These are phyloP conservation scores for Cryptotis parvus DNA, from an alignment of 2,113 vertebrate genomes.

Conservation along the genomic window DNA sequence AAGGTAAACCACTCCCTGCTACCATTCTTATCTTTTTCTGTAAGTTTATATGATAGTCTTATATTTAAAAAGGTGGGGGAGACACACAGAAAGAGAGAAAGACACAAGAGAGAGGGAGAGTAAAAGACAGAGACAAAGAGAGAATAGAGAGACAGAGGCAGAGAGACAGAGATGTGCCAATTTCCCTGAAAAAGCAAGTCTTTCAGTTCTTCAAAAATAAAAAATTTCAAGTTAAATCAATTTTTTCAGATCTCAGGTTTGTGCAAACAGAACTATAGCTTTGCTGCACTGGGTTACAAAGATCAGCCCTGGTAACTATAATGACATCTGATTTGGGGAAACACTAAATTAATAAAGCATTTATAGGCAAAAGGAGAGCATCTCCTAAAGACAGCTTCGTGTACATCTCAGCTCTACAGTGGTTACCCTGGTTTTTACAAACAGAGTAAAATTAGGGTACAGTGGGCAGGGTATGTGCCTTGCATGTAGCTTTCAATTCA, in stretches of 20 bases:
- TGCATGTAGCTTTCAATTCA: no score
- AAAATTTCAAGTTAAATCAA: constrained; percentile 35
- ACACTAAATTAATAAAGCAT: not conserved
- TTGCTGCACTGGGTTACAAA: constrained; percentile 18
- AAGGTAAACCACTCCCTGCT: no score
- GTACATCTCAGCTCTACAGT: not conserved
- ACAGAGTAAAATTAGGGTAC: not conserved
- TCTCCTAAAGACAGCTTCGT: not conserved
- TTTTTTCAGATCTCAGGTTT: not conserved
- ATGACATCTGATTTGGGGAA: not conserved
- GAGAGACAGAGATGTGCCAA: no score
- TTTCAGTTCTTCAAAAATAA: not conserved
- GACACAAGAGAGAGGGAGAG: no score
- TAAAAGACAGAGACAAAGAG: no score
- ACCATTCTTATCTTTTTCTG: constrained; percentile 30
- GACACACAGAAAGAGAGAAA: no score
- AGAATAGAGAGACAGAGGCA: no score
- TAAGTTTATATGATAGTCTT: constrained; percentile 10
- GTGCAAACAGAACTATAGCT: not conserved
- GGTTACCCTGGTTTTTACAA: constrained; percentile 1
- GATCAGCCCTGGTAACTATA: not conserved
- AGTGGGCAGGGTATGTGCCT: no score
- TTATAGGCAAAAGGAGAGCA: not conserved
- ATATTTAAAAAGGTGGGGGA: not conserved
- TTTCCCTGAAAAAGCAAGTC: constrained; percentile 9